phyloP scores from a whole-genome alignment of 2,113 vertebrate genomes.

The Scomber scombrus region DNA sequence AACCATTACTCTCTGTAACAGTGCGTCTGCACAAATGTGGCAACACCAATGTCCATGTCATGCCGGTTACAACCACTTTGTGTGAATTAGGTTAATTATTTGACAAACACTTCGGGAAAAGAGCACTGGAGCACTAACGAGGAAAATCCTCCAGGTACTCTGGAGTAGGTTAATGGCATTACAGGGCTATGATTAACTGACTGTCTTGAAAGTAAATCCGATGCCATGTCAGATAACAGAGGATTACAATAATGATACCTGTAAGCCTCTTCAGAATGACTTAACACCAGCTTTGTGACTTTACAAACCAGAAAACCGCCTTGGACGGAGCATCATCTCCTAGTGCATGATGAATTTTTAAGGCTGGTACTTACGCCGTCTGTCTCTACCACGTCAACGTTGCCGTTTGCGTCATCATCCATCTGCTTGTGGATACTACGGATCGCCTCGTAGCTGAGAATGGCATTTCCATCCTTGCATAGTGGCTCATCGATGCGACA shows the following conservation, averaged over 20 bases:
- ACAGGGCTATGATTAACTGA: slow-evolving; percentile 11
- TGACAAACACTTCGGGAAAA: slow-evolving; percentile 14
- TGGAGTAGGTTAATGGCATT: slow-evolving; percentile 11
- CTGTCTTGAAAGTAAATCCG: slow-evolving; percentile 18
- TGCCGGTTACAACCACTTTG: neutral
- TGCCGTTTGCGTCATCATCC: slow-evolving; percentile 97
- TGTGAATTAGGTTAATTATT: slow-evolving; percentile 47
- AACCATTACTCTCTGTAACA: neutral
- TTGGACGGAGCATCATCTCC: neutral
- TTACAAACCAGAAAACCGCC: neutral
- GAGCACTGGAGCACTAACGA: neutral
- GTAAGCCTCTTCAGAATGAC: neutral
- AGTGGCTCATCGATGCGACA: slow-evolving; percentile 91
- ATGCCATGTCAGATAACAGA: slow-evolving; percentile 1
- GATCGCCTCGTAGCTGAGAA: slow-evolving; percentile 94
- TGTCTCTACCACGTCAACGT: slow-evolving; percentile 94
- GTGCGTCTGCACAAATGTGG: neutral
- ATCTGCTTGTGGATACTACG: slow-evolving; percentile 97
- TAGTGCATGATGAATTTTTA: neutral
- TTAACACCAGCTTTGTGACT: neutral
- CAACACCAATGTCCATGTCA: slow-evolving; percentile 1
- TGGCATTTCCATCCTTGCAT: slow-evolving; percentile 90
- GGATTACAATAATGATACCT: slow-evolving; percentile 16
- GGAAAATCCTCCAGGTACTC: slow-evolving; percentile 12
- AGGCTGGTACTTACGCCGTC: slow-evolving; percentile 88